Conservation (phyloP, 2,888 invertebrate species). For the Crematogaster levior region DNA sequence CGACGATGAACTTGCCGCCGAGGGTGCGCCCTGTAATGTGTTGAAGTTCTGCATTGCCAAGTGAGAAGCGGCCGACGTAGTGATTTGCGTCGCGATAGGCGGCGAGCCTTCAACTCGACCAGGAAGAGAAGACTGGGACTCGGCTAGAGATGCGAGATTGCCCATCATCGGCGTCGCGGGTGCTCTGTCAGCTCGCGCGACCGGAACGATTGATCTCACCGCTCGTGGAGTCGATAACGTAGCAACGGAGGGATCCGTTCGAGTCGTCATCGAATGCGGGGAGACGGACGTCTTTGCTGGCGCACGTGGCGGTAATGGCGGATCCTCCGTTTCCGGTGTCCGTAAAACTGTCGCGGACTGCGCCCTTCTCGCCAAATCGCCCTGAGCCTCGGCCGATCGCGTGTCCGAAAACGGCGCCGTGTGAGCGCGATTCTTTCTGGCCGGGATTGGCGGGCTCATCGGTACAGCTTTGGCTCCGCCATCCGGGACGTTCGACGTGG, state of each 20-base stretch:
- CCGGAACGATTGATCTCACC: slow-evolving; percentile 42
- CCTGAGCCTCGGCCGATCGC: slow-evolving; percentile 53
- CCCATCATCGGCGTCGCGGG: slow-evolving; percentile 25
- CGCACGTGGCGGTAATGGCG: slow-evolving; percentile 31
- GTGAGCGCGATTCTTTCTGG: slow-evolving; percentile 78
- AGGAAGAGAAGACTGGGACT: slow-evolving; percentile 52
- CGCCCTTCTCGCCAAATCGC: slow-evolving; percentile 65
- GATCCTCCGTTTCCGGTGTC: slow-evolving; percentile 51
- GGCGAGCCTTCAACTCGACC: slow-evolving; percentile 58
- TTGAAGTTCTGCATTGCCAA: slow-evolving; percentile 82
- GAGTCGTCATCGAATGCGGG: slow-evolving; percentile 5
- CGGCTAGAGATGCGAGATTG: background rate
- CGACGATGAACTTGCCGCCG: slow-evolving; percentile 51
- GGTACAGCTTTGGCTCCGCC: background rate
- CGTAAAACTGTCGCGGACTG: slow-evolving; percentile 65
- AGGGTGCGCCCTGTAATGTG: slow-evolving; percentile 69
- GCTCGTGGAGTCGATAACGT: slow-evolving; percentile 28
- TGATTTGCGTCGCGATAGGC: slow-evolving; percentile 21
- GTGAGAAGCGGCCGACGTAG: slow-evolving; percentile 74
- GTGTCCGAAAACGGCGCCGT: slow-evolving; percentile 73
- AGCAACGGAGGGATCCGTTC: slow-evolving; percentile 14
- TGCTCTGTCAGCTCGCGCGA: slow-evolving; percentile 58
- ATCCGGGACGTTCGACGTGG: background rate
- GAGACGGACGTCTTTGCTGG: slow-evolving; percentile 20
- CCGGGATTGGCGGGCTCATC: slow-evolving; percentile 78